A percentile compares a stretch with the other conserved stretches of the same genome.
Evolutionary conservation across 2,797 vertebrate genomes (phyloP).

Genomic region (Leucoraja ocellata): DNA sequence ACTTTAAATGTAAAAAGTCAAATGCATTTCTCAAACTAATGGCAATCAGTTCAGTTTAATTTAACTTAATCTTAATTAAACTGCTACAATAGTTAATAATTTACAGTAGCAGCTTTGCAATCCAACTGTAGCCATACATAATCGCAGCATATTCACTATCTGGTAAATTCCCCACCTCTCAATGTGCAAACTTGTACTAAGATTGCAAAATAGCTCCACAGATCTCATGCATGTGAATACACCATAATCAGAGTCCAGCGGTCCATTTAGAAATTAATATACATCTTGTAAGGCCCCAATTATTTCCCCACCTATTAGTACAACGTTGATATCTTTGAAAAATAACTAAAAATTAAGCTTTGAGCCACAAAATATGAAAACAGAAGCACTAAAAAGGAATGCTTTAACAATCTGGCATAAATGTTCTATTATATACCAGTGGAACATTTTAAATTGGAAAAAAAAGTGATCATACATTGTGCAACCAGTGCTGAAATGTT

Average conservation of each 20-base stretch:
- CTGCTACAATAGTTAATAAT: too few relatives aligned
- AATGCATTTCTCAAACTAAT: conserved; percentile 7
- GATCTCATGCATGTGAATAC: not conserved
- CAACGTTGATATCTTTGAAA: not conserved
- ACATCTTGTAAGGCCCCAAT: not conserved
- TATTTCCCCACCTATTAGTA: not conserved
- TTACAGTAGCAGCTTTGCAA: not conserved
- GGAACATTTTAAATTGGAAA: not conserved
- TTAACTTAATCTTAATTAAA: not conserved
- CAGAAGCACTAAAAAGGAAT: not conserved
- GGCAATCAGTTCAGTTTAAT: not conserved
- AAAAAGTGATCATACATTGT: not conserved
- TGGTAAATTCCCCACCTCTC: not conserved
- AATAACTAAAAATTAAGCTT: not conserved
- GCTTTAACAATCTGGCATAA: not conserved
- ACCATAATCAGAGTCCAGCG: not conserved
- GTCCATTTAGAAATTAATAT: conserved; percentile 31
- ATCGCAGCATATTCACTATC: not conserved
- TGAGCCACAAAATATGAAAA: conserved; percentile 2
- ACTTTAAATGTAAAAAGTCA: not conserved
- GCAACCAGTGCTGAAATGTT: conserved; percentile 28
- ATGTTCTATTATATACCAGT: not conserved
- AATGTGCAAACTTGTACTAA: not conserved
- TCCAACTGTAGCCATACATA: not conserved
- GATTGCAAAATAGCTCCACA: not conserved